Conservation (phyloP, 2,113 vertebrate genomes). For the Varanus komodoensis region DNA sequence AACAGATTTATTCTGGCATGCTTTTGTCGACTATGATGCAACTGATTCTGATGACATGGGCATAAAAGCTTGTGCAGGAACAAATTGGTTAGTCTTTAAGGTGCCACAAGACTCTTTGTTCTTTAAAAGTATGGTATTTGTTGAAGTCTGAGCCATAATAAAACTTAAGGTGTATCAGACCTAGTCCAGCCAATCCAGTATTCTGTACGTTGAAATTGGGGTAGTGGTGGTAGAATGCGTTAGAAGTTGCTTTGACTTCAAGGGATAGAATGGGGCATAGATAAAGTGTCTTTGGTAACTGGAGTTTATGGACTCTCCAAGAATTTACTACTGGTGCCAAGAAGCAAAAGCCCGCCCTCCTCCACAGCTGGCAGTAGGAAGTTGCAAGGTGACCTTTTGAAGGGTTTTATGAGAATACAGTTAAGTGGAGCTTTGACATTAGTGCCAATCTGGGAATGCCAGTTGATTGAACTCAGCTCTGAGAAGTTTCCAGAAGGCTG, state of each 20-base stretch:
- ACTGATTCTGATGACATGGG: too few species aligned
- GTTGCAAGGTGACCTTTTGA: constrained; percentile 18
- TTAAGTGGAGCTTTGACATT: constrained; percentile 19
- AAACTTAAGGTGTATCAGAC: too few species aligned
- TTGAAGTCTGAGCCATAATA: neutral
- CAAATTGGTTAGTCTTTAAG: too few species aligned
- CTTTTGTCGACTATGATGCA: too few species aligned
- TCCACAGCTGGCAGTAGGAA: neutral
- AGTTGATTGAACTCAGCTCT: neutral
- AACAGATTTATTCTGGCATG: too few species aligned
- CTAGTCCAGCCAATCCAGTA: too few species aligned
- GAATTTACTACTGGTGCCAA: neutral
- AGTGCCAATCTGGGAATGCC: constrained; percentile 2
- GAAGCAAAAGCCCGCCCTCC: neutral
- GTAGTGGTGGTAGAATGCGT: too few species aligned
- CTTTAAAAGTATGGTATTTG: neutral
- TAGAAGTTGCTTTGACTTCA: neutral
- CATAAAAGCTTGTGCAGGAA: too few species aligned
- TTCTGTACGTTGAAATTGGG: too few species aligned
- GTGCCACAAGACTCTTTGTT: too few species aligned
- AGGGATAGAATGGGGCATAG: neutral
- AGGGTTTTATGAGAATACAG: constrained; percentile 13
- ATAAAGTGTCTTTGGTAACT: neutral
- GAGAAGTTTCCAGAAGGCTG: neutral
- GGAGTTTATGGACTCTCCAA: neutral